These are phyloP conservation scores for Pachyseris speciosa DNA, from an alignment of 64 coral and sea anemone species.

Conservation along the genomic window DNA sequence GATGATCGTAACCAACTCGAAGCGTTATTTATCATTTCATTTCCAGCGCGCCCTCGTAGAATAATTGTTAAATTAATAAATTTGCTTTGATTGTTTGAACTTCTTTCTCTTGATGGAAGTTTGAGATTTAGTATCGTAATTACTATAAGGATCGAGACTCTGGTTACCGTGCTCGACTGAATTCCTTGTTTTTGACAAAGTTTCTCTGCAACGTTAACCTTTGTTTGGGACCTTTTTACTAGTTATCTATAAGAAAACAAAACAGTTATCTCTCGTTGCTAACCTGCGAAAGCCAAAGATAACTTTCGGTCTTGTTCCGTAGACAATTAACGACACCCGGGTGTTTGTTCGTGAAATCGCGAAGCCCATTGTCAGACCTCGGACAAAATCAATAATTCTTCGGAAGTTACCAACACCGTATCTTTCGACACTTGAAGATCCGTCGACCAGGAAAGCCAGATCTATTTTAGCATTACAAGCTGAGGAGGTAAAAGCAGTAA, in stretches of 20 bases:
- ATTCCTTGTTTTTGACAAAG: too few species aligned
- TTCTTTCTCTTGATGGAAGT: too few species aligned
- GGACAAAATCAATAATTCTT: slow-evolving; percentile 69
- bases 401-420: slow-evolving; percentile 79
- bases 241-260: not conserved
- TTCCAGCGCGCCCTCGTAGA: too few species aligned
- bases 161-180: too few species aligned
- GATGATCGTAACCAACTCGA: too few species aligned
- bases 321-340: slow-evolving; percentile 71
- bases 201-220: too few species aligned
- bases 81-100: too few species aligned
- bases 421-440: slow-evolving; percentile 77
- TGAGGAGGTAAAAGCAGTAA: not conserved
- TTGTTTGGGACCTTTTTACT: too few species aligned
- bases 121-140: too few species aligned
- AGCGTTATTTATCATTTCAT: too few species aligned
- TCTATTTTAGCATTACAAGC: slow-evolving; percentile 77
- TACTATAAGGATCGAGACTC: too few species aligned
- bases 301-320: slow-evolving; percentile 34
- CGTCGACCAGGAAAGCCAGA: slow-evolving; percentile 79
- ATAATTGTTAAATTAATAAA: too few species aligned
- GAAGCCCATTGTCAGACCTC: slow-evolving; percentile 73
- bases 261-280: not conserved
- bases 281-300: slow-evolving; percentile 67
- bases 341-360: slow-evolving; percentile 54